Percentiles rank a stretch among this genome's conserved stretches.
Conservation (phyloP, 2,888 invertebrate species). For the Lasioglossum villosulum region DNA sequence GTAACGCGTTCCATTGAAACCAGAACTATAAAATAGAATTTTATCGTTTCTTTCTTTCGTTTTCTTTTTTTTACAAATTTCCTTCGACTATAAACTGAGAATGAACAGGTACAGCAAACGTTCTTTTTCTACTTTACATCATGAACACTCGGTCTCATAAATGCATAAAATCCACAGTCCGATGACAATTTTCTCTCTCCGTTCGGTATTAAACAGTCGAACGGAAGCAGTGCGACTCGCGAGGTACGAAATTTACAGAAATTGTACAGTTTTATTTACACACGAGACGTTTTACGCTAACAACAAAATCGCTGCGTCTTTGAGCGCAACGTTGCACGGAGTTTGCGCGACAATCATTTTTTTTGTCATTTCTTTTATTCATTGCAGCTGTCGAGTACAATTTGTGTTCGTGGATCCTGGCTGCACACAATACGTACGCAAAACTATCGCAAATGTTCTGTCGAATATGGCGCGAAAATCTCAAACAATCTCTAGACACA, state of each 20-base stretch:
- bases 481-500: neutral
- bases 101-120: neutral
- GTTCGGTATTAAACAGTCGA: neutral
- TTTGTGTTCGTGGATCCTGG: slow-evolving; percentile 10
- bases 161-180: slow-evolving; percentile 14
- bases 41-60: neutral
- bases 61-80: neutral
- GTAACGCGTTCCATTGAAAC: neutral
- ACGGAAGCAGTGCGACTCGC: slow-evolving; percentile 15
- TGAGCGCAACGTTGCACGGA: neutral
- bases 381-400: slow-evolving; percentile 8
- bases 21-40: neutral
- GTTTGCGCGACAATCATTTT: neutral
- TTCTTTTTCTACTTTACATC: neutral
- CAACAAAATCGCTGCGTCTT: neutral
- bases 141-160: neutral
- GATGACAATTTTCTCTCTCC: neutral
- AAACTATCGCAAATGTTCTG: slow-evolving; percentile 23
- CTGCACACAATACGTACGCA: slow-evolving; percentile 8
- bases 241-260: slow-evolving; percentile 26
- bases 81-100: neutral
- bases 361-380: neutral
- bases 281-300: neutral
- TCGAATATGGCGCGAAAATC: neutral
- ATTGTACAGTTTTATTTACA: slow-evolving; percentile 8